These are phyloP conservation scores for Dunckerocampus dactyliophorus DNA, from an alignment of 2,113 vertebrate species.

Conservation along the genomic window DNA sequence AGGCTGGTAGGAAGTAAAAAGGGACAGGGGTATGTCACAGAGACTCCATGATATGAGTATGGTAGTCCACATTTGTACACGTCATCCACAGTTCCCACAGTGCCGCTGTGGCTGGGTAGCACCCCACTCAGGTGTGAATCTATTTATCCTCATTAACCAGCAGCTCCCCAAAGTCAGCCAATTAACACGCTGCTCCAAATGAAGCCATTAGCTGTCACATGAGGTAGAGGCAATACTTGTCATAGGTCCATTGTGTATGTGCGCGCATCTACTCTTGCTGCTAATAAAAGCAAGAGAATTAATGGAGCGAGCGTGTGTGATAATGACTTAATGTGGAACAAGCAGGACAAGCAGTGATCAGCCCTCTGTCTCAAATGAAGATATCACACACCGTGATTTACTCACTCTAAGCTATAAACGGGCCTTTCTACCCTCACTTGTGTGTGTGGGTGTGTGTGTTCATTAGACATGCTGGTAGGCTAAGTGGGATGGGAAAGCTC, in stretches of 20 bases:
- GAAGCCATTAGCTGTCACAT: conserved; percentile 97
- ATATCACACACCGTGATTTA: conserved; percentile 82
- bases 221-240: conserved; percentile 88
- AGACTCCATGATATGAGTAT: conserved; percentile 19
- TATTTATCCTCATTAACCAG: conserved; percentile 97
- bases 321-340: conserved; percentile 97
- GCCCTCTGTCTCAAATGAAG: conserved; percentile 82
- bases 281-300: conserved; percentile 94
- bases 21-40: conserved; percentile 1
- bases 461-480: conserved; percentile 13
- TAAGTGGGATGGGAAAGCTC: conserved; percentile 30
- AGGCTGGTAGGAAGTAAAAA: conserved; percentile 20
- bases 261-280: conserved; percentile 68
- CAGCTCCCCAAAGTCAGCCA: conserved; percentile 90
- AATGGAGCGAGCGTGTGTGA: conserved; percentile 91
- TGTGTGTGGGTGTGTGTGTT: conserved; percentile 16
- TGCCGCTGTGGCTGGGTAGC: conserved; percentile 67
- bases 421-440: conserved; percentile 29
- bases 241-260: conserved; percentile 68
- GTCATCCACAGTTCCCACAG: conserved; percentile 46
- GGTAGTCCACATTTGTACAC: conserved; percentile 23
- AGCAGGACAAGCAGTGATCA: conserved; percentile 81
- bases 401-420: conserved; percentile 63
- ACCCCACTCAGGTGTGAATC: conserved; percentile 90
- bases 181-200: conserved; percentile 93